Base-by-base conservation (phyloP, 2,113 vertebrate genomes). In the Seriola quinqueradiata region DNA sequence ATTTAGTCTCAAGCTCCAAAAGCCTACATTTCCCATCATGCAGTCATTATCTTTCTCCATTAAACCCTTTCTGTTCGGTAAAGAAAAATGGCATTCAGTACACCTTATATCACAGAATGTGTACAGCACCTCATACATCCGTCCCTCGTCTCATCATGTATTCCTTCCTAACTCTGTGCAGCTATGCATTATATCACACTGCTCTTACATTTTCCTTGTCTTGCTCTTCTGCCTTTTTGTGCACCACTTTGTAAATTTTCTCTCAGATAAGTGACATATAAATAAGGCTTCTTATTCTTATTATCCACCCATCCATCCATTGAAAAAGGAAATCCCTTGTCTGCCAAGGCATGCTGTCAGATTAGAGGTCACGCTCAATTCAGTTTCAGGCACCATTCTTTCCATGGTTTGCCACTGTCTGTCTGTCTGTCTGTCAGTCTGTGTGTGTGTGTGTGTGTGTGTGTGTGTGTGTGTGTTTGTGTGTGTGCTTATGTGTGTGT, bases 301-400 rank as follows among this genome's bases (percentile, higher is more conserved):
- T 91, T 58, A 87, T 82, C 81, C 80, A 87, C 61, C 70, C 78
- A 40, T 89, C 85, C 85, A 83, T 88, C 93, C 92, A 90, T 90
- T 94, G 83, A 86, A 90, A 78, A 87, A 81, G 93, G 91, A 85
- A 88, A 89, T 81, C 82, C 79, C 71, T 83, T 61, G 77, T 87
- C 85, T 87, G 93, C 93, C 94, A 94, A 94, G 93, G 94, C 94
- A 93, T 94, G 88, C 86, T 93, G 95, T 96, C 94, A 95, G 95
- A 96, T 96, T 96, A 95, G 93, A 95, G 94, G 93, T 89, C 79
- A 83, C 87, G 92, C 81, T 81, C 95, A 96, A 96, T 95, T 96
- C 95, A 93, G 94, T 95, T 96, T 96, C 95, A 94, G 94, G 82
- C 91, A 90, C 81, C 79, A 90, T 90, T 92, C 92, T 88, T 79